A percentile compares a stretch with the other conserved stretches of the same genome.
Conservation (phyloP, 2,797 vertebrate species). For the Silurus lanzhouensis region DNA sequence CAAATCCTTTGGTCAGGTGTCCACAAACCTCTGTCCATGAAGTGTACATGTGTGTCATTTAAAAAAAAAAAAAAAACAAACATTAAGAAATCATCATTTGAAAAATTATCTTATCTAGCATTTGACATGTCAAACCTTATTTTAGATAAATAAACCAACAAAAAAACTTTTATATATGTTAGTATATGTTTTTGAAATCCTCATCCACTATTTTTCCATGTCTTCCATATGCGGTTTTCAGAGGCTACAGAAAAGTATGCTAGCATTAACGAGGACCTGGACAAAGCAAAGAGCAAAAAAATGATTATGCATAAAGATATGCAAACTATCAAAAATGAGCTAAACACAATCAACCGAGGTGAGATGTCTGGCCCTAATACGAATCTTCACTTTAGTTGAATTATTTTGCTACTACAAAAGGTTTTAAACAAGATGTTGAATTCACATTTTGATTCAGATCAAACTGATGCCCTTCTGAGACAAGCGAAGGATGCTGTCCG, state of each 20-base stretch:
- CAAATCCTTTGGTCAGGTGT: no score
- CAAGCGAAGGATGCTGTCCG: constrained; percentile 68
- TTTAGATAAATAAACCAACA: no score
- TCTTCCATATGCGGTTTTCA: constrained; percentile 55
- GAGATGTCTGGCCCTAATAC: neutral
- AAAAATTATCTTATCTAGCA: neutral
- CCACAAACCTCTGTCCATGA: no score
- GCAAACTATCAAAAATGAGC: constrained; percentile 57
- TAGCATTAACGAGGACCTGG: constrained; percentile 64
- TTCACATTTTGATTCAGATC: constrained; percentile 66
- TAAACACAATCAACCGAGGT: constrained; percentile 79
- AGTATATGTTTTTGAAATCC: neutral
- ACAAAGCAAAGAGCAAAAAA: constrained; percentile 65
- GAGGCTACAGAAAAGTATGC: constrained; percentile 67
- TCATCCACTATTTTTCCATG: neutral
- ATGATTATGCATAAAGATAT: constrained; percentile 65
- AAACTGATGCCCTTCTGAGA: constrained; percentile 66
- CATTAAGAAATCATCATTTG: neutral
- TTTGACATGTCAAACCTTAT: neutral
- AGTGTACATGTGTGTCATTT: neutral
- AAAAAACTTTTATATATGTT: neutral
- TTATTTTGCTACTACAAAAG: neutral
- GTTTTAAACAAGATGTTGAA: constrained; percentile 21
- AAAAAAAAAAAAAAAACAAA: neutral
- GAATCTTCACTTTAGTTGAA: neutral